Percentiles rank a stretch among this genome's conserved stretches.
Evolutionary conservation across 2,113 vertebrate species (phyloP).

Genomic region (Procavia capensis): DNA sequence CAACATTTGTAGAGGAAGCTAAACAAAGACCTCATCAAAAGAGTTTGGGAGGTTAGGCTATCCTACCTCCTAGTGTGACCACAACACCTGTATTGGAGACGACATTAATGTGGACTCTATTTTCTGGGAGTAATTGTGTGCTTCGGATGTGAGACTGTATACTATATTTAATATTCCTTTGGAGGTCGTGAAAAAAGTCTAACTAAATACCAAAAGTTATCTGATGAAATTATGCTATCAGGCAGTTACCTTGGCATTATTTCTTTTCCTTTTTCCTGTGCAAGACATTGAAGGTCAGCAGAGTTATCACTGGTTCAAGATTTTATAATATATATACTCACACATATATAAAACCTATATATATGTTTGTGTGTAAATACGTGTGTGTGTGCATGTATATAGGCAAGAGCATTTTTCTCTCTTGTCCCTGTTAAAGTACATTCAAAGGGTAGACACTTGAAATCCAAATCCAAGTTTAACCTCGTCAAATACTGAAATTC

Average conservation of each 20-base stretch:
- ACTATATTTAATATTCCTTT: conserved; percentile 40
- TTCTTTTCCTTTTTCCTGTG: background rate
- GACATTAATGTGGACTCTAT: background rate
- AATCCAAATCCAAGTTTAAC: conserved; percentile 38
- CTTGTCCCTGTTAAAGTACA: background rate
- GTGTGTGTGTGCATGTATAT: too few species aligned
- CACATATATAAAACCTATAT: too few species aligned
- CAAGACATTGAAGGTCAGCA: conserved; percentile 43
- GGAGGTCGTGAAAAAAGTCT: background rate
- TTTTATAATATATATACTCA: conserved; percentile 23
- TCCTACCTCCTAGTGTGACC: background rate
- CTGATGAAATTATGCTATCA: conserved; percentile 40
- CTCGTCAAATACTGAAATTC: background rate
- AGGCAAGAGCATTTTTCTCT: conserved; percentile 4
- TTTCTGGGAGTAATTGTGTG: background rate
- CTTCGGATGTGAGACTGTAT: background rate
- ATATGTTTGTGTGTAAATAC: too few species aligned
- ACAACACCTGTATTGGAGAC: background rate
- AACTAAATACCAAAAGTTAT: conserved; percentile 42
- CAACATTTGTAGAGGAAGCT: background rate
- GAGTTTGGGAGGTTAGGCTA: background rate
- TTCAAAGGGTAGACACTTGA: background rate
- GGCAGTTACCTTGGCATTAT: background rate
- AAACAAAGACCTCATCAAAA: conserved; percentile 22
- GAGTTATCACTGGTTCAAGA: conserved; percentile 4